Evolutionary conservation across 2,888 invertebrate genomes (phyloP).

Genomic region (Orchesellides sinensis): DNA sequence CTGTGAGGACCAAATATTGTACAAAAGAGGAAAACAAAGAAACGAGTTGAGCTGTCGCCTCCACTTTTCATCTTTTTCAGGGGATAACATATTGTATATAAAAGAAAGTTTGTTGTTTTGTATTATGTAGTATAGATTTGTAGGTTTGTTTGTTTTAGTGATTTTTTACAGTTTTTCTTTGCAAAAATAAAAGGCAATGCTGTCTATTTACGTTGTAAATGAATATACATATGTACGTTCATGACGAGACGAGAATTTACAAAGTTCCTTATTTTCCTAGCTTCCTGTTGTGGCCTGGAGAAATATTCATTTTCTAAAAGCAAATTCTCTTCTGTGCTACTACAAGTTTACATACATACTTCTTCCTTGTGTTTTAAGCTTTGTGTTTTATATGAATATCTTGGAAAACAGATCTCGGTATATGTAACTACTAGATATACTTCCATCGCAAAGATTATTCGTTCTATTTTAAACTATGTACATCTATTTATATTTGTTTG

Average conservation of each 20-base stretch:
- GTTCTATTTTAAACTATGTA: not conserved
- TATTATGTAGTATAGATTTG: too few relatives aligned
- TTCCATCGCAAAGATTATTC: not conserved
- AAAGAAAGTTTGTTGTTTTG: not conserved
- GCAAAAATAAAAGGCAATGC: not conserved
- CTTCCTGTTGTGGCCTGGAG: slow-evolving; percentile 43
- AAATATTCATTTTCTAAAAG: slow-evolving; percentile 29
- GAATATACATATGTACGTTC: too few relatives aligned
- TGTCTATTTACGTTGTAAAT: not conserved
- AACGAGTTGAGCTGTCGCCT: not conserved
- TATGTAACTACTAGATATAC: not conserved
- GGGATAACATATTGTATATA: too few relatives aligned
- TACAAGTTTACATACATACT: not conserved
- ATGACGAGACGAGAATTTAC: not conserved
- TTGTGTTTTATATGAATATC: not conserved
- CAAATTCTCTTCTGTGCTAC: not conserved
- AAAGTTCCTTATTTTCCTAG: slow-evolving; percentile 28
- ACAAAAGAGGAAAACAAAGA: not conserved
- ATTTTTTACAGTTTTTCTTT: not conserved
- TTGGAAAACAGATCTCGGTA: not conserved
- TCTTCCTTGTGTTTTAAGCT: not conserved
- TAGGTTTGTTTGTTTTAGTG: too few relatives aligned
- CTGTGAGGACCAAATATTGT: too few relatives aligned
- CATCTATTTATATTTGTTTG: too few relatives aligned
- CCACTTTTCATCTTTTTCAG: not conserved